Conservation (phyloP, 2,888 invertebrate genomes). For the Theretra japonica region DNA sequence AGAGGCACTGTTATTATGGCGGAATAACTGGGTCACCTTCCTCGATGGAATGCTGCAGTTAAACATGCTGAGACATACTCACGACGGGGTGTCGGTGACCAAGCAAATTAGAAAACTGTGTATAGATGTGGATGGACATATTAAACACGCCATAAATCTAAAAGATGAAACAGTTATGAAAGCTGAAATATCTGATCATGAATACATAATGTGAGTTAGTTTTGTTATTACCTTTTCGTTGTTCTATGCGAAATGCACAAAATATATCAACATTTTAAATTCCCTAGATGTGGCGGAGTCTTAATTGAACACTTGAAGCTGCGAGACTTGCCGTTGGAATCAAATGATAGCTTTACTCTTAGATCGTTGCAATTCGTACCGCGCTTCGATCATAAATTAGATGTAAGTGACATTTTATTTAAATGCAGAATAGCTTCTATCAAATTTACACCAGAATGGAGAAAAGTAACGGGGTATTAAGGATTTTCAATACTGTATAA, state of each 20-base stretch:
- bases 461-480: too few species aligned
- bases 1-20: slow-evolving; percentile 83
- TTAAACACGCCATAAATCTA: slow-evolving; percentile 18
- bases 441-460: too few species aligned
- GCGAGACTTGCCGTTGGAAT: slow-evolving; percentile 41
- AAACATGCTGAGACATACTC: slow-evolving; percentile 85
- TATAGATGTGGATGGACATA: slow-evolving; percentile 54
- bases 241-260: not conserved
- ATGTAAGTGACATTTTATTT: slow-evolving; percentile 46
- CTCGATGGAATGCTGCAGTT: slow-evolving; percentile 93
- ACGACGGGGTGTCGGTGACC: slow-evolving; percentile 86
- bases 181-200: slow-evolving; percentile 45
- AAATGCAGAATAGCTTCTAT: too few species aligned
- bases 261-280: slow-evolving; percentile 17
- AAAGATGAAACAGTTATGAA: slow-evolving; percentile 39
- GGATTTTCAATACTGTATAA: too few species aligned
- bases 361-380: slow-evolving; percentile 53
- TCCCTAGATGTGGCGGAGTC: slow-evolving; percentile 63
- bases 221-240: slow-evolving; percentile 1
- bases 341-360: slow-evolving; percentile 38
- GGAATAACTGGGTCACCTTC: slow-evolving; percentile 91
- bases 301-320: slow-evolving; percentile 52
- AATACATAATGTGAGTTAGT: slow-evolving; percentile 49
- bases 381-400: slow-evolving; percentile 40
- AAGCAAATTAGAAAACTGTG: slow-evolving; percentile 62